phyloP scores from a whole-genome alignment of 2,888 invertebrate species.

The Torymus texanus region DNA sequence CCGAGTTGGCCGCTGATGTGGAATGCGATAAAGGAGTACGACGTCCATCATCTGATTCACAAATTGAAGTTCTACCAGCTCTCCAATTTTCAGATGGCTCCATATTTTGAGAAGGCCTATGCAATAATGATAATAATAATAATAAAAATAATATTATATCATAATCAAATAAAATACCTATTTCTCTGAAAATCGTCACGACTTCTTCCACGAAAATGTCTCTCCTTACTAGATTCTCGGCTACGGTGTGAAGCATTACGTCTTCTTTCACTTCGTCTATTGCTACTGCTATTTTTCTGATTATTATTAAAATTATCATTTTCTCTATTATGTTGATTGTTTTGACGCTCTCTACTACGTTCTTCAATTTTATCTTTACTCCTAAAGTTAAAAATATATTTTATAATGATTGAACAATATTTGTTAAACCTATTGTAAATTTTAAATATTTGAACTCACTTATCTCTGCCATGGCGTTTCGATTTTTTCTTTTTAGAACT shows the following conservation, averaged over 20 bases:
- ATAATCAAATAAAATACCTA: slow-evolving; percentile 60
- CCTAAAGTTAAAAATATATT: slow-evolving; percentile 58
- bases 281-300: slow-evolving; percentile 63
- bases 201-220: slow-evolving; percentile 68
- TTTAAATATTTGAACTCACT: slow-evolving; percentile 58
- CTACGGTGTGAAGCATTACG: slow-evolving; percentile 70
- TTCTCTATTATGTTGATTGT: slow-evolving; percentile 72
- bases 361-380: slow-evolving; percentile 68
- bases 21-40: slow-evolving; percentile 65
- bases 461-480: slow-evolving; percentile 60
- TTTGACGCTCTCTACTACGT: slow-evolving; percentile 71
- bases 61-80: slow-evolving; percentile 69
- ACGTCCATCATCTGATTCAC: slow-evolving; percentile 70
- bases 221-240: slow-evolving; percentile 76
- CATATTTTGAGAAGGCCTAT: slow-evolving; percentile 60
- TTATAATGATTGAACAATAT: not conserved
- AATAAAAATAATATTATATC: slow-evolving; percentile 13
- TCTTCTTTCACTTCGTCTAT: slow-evolving; percentile 67
- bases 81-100: slow-evolving; percentile 71
- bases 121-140: slow-evolving; percentile 19
- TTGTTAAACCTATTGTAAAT: not conserved
- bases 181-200: slow-evolving; percentile 69
- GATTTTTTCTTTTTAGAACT: slow-evolving; percentile 73
- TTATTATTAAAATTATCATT: slow-evolving; percentile 70
- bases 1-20: slow-evolving; percentile 60